These are phyloP conservation scores for Temnothorax curvispinosus DNA, from an alignment of 1,140 invertebrate species.

Conservation along the genomic window DNA sequence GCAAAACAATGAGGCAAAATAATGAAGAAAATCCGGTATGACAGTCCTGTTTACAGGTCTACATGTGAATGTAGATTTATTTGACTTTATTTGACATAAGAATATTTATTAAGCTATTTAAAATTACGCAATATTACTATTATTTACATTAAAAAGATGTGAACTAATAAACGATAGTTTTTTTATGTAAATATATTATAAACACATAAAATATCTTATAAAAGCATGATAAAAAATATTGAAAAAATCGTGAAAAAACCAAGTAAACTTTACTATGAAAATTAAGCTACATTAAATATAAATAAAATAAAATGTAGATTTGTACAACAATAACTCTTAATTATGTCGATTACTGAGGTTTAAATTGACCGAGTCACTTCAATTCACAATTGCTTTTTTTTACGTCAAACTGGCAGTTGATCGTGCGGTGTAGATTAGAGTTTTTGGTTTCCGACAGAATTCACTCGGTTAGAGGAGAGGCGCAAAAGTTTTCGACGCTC, in stretches of 20 bases:
- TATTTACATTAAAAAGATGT: neutral
- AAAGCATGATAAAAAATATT: neutral
- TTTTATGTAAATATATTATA: neutral
- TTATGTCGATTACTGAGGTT: neutral
- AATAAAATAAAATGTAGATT: neutral
- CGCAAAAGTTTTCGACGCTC: conserved; percentile 71
- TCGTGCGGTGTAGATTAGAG: conserved; percentile 41
- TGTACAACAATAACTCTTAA: neutral
- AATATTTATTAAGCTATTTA: neutral
- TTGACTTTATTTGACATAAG: neutral
- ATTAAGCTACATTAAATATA: neutral
- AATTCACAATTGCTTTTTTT: neutral
- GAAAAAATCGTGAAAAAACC: neutral
- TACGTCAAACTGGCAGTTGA: neutral
- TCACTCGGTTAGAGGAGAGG: conserved; percentile 56
- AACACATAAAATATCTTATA: neutral
- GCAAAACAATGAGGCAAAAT: neutral
- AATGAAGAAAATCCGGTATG: neutral
- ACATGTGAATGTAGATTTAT: too few species aligned
- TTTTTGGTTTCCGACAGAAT: conserved; percentile 67
- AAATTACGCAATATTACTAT: neutral
- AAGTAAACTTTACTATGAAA: neutral
- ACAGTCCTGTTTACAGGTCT: neutral
- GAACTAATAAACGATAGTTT: neutral
- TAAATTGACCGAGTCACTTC: neutral